Evolutionary conservation across 1,140 invertebrate genomes (phyloP), one percentile per base, ranked within the genome.

Genomic region (Cecropterus lyciades): DNA sequence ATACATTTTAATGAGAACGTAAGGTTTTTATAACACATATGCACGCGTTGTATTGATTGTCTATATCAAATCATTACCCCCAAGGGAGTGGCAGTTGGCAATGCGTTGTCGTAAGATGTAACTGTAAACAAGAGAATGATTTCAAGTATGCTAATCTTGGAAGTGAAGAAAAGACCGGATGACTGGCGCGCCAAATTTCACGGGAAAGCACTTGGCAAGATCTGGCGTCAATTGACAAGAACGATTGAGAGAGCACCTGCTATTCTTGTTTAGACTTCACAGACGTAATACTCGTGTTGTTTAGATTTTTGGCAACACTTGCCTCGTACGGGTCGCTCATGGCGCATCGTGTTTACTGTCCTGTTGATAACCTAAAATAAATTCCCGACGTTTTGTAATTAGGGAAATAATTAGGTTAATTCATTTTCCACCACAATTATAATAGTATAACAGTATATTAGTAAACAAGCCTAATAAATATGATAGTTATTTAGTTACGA

Each of bases 131-230:
- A 40, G 11, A 13, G 37, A 40, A 40, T 40, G 37, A 40, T 24
- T 17, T 17, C 27, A 49, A 63, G 45, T 60, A 62, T 63, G 60
- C 65, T 66, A 59, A 73, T 69, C 64, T 30, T 30, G 59, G 30
- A 53, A 69, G 43, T 63, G 69, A 67, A 73, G 73, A 75, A 77
- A 77, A 72, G 70, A 45, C 56, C 60, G 62, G 59, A 69, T 76
- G 63, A 68, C 70, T 83, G 79, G 77, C 84, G 65, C 71, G 71
- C 48, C 67, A 0, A 30, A 27, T 7, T 59, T 27, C 43, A 68
- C 62, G 63, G 67, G 76, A 79, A 77, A 77, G 67, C 74, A 73
- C 72, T 86, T 84, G 82, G 76, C 81, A 79, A 59, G 56, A 70
- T 72, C 65, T 65, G 17, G 14, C 67, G 65, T 73, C 67, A 73